Base-by-base conservation (phyloP, 2,888 invertebrate species). In the Osmoderma eremita region DNA sequence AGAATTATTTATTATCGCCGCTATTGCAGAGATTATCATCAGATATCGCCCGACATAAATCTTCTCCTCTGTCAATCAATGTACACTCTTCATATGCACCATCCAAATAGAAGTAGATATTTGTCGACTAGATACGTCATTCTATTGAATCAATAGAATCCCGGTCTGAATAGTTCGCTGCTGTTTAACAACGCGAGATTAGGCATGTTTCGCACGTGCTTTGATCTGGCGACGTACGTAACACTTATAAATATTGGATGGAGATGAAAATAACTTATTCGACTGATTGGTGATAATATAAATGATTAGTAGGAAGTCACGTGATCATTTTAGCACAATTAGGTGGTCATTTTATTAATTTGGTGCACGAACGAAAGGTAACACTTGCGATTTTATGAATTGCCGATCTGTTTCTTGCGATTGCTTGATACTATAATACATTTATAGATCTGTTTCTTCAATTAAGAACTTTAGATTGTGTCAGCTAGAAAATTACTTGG, bases 101-200 rank as follows among this genome's bases (percentile, higher is more conserved):
- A n/a, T 3, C 12, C 42, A 17, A 36, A 42, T 30, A 30, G 10
- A 30, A 30, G 30, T 30, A 42, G 13, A 5, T 8, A 42, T n/a
- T 42, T 42, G 5, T n/a, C 6, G 42, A 42, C 10, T 42, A 42
- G 15, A 22, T 30, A 51, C 50, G 50, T 51, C 50, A 51, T 24
- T 51, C 24, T 51, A 51, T 51, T 30, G 50, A 51, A 30, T 51
- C 50, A 51, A 51, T 51, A 51, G 50, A 51, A 51, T 51, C 30
- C 50, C 50, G 30, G 22, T n/a, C 30, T 13, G 13, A 22, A 10
- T 12, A 49, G 20, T 20, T 49, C n/a, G 4, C 4, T 20, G 20
- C 12, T 49, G n/a, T 22, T 24, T 51, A n/a, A 3, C 22, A 13
- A 51, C 1, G 6, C 3, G 2, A 24, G 22, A 30, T 30, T 30